A percentile compares a stretch with the other conserved stretches of the same genome.
Conservation (phyloP, 1,140 invertebrate species). For the Meloidogyne hapla region DNA sequence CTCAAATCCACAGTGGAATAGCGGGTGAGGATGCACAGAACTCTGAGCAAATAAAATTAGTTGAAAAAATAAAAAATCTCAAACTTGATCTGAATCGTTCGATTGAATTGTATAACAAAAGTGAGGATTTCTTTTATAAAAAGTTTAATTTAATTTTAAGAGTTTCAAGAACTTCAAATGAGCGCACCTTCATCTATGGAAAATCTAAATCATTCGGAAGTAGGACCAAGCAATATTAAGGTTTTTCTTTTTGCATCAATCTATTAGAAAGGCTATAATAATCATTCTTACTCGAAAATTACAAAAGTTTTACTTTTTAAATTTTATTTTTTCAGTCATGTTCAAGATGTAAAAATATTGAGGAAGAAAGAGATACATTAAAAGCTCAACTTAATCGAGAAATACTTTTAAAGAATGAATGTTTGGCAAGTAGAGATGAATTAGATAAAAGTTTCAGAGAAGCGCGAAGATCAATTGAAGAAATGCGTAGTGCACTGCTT, state of each 20-base stretch:
- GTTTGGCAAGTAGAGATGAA: background rate
- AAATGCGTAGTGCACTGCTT: conserved; percentile 7
- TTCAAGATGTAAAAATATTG: conserved; percentile 21
- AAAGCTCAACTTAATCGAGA: conserved; percentile 24
- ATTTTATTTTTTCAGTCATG: background rate
- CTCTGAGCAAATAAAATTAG: background rate
- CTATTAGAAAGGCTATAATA: too few species aligned
- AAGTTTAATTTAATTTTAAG: background rate
- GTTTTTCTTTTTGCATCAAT: background rate
- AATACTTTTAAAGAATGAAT: conserved; percentile 17
- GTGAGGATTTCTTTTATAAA: background rate
- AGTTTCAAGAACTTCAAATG: conserved; percentile 17
- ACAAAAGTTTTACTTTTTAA: background rate
- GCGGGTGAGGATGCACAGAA: background rate
- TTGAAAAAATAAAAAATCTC: background rate
- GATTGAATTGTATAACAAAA: conserved; percentile 11
- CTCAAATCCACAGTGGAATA: background rate
- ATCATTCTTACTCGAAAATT: too few species aligned
- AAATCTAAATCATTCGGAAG: conserved; percentile 12
- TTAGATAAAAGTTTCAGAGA: conserved; percentile 7
- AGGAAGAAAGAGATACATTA: conserved; percentile 21
- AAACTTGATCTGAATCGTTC: conserved; percentile 9
- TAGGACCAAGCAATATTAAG: background rate
- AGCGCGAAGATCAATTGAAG: conserved; percentile 16
- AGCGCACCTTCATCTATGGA: conserved; percentile 10